These are phyloP conservation scores for Linepithema humile DNA, from an alignment of 1,140 invertebrate species.

Conservation along the genomic window DNA sequence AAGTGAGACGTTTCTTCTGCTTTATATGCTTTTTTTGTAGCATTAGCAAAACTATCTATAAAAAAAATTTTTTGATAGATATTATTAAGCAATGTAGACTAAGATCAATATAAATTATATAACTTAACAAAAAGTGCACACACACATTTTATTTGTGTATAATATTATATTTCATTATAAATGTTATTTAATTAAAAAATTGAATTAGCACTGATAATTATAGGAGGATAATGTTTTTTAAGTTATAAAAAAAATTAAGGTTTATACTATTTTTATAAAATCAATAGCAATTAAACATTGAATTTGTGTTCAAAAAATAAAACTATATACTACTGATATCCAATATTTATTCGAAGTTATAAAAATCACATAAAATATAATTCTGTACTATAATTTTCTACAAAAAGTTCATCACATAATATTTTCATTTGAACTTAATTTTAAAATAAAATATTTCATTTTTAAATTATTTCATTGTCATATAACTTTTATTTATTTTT, in stretches of 20 bases:
- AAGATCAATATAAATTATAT: not conserved
- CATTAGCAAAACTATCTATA: not conserved
- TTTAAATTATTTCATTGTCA: too few relatives aligned
- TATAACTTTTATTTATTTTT: not conserved
- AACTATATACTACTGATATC: not conserved
- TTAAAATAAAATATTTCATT: too few relatives aligned
- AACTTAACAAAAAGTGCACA: not conserved
- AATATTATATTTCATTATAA: too few relatives aligned
- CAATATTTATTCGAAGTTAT: too few relatives aligned
- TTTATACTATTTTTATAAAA: not conserved
- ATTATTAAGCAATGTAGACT: not conserved
- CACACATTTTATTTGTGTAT: not conserved
- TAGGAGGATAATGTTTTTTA: not conserved
- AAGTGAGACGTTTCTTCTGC: not conserved
- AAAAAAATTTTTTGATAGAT: not conserved
- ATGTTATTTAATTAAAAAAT: too few relatives aligned
- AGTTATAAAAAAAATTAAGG: not conserved
- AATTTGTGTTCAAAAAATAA: not conserved
- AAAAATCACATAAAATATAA: too few relatives aligned
- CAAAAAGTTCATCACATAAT: too few relatives aligned
- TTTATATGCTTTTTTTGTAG: not conserved
- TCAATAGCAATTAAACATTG: not conserved
- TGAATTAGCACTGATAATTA: not conserved
- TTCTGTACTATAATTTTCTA: too few relatives aligned
- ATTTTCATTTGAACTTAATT: too few relatives aligned